Evolutionary conservation across 2,797 vertebrate species (phyloP), one percentile per base, ranked within the genome.

Genomic region (Phalloptychus januarius): DNA sequence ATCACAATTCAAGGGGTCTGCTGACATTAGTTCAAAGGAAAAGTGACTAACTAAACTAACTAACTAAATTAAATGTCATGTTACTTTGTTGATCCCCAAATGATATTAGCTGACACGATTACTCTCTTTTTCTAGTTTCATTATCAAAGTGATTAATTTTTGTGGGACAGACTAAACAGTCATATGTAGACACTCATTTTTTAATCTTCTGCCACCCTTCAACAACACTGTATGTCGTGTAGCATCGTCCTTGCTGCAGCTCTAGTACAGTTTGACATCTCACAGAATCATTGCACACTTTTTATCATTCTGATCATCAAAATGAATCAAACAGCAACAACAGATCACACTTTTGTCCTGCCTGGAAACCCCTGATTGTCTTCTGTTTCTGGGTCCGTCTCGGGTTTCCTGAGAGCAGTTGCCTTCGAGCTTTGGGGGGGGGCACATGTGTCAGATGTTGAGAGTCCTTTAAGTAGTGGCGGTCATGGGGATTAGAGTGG

Each of bases 401-500:
- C 36, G 52, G 36, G 42, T 83, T 72, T 70, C 56, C 46, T 74
- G 2, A n/a, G n/a, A 71, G 45, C 56, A 76, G 45, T 75, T 74
- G 54, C 50, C 71, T 76, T 83, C 38, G 36, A 28, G 25, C 44
- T 80, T 82, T 80, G 18, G 48, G 58, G 20, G 48, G 23, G 72
- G 76, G 58, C 48, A 52, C 82, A 78, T 83, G 52, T 83, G 83
- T 87, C 54, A 31, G 79, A 76, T 81, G 79, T 50, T 75, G 86
- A 82, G 81, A 88, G 86, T 85, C 71, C 72, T 72, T 76, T 84
- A 71, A 71, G 82, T 83, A 63, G 78, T 76, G 78, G 76, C 8
- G 11, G 23, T 7, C 56, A 83, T 72, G 45, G 56, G 86, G 81
- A 88, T 92, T 86, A 89, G 76, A 67, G 67, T 74, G 71, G 78